These are phyloP conservation scores for Actinia tenebrosa DNA, from an alignment of 64 coral and sea anemone genomes.

Conservation along the genomic window DNA sequence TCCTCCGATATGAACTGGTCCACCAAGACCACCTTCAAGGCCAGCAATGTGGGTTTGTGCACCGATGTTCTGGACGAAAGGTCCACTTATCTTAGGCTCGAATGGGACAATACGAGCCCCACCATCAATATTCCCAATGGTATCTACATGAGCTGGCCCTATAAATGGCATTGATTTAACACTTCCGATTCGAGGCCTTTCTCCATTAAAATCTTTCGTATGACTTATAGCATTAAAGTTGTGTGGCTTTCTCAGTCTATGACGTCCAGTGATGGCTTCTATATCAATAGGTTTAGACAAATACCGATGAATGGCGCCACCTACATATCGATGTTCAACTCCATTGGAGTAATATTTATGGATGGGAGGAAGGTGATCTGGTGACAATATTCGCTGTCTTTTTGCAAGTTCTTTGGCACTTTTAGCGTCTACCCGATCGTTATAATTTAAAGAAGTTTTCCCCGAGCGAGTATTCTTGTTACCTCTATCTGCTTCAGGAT, in stretches of 20 bases:
- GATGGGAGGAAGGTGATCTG: not conserved
- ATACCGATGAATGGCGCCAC: constrained; percentile 49
- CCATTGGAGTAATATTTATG: constrained; percentile 9
- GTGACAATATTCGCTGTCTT: not conserved
- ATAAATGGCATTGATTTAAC: not conserved
- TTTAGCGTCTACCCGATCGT: not conserved
- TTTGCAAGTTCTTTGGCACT: not conserved
- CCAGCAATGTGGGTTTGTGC: not conserved
- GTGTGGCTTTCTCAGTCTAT: not conserved
- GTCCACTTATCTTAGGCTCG: not conserved
- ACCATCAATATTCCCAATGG: not conserved
- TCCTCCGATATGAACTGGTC: not conserved
- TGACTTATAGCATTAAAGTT: not conserved
- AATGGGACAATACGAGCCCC: not conserved
- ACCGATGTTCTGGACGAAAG: not conserved
- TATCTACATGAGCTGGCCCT: not conserved
- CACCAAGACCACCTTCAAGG: not conserved
- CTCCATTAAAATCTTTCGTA: not conserved
- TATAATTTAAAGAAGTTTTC: not conserved
- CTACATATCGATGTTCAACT: constrained; percentile 30
- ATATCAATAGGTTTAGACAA: constrained; percentile 46
- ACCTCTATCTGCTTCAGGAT: not conserved
- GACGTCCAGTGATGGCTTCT: not conserved
- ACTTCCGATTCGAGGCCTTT: not conserved
- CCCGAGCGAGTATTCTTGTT: too few relatives aligned